Conservation (phyloP, 1,140 invertebrate species). For the Copidosoma floridanum region DNA sequence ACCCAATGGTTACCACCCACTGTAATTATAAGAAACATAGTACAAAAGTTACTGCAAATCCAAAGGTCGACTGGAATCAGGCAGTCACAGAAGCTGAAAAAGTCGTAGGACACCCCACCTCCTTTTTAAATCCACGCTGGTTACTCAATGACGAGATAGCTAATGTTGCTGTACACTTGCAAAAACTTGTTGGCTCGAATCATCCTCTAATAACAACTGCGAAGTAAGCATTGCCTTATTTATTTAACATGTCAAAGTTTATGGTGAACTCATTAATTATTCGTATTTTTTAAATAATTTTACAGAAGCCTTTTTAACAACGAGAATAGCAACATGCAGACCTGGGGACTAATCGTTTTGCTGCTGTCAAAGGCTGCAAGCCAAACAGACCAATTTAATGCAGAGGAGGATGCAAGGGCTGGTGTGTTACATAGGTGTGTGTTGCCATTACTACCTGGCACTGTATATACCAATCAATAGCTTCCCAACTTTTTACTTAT, state of each 20-base stretch:
- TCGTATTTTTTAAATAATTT: slow-evolving; percentile 9
- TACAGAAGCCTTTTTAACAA: slow-evolving; percentile 78
- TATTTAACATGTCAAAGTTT: too few species aligned
- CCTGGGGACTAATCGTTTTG: slow-evolving; percentile 87
- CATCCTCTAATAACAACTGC: slow-evolving; percentile 92
- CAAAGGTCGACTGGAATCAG: slow-evolving; percentile 82
- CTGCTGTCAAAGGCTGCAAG: slow-evolving; percentile 89
- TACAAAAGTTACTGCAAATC: slow-evolving; percentile 48
- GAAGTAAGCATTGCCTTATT: slow-evolving; percentile 80
- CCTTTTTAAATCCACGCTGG: slow-evolving; percentile 86
- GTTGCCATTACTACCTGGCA: too few species aligned
- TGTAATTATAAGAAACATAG: slow-evolving; percentile 1
- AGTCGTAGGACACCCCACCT: slow-evolving; percentile 94
- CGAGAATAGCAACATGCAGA: slow-evolving; percentile 90
- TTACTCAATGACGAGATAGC: slow-evolving; percentile 91
- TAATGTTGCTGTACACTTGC: slow-evolving; percentile 85
- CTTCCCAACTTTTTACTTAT: too few species aligned
- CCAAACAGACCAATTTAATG: slow-evolving; percentile 72
- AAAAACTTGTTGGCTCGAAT: slow-evolving; percentile 89
- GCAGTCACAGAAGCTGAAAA: slow-evolving; percentile 92
- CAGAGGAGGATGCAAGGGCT: slow-evolving; percentile 81
- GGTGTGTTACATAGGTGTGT: slow-evolving; percentile 76
- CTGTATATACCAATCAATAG: too few species aligned
- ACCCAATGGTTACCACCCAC: not conserved
- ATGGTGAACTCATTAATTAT: too few species aligned